Conservation (phyloP, 2,888 invertebrate species). For the Dimorphilus gyrociliatus region DNA sequence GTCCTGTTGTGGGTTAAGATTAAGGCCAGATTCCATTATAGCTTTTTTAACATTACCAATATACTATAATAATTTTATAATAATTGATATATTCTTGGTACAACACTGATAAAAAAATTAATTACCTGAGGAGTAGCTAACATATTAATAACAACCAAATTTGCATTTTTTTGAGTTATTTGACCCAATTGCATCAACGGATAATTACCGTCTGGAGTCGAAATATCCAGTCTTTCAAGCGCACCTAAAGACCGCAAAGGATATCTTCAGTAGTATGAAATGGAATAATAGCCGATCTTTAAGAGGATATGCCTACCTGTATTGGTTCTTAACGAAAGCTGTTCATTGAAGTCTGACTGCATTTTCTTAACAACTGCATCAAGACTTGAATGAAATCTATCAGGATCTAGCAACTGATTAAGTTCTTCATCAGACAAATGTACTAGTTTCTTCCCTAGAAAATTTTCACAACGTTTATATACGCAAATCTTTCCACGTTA, state of each 20-base stretch:
- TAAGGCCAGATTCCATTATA: conserved; percentile 63
- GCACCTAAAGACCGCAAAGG: conserved; percentile 49
- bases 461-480: no score
- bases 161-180: conserved; percentile 67
- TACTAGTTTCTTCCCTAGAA: no score
- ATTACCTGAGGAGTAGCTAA: conserved; percentile 57
- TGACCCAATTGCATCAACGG: conserved; percentile 73
- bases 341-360: conserved; percentile 60
- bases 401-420: conserved; percentile 52
- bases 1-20: conserved; percentile 83
- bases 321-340: conserved; percentile 61
- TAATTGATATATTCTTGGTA: neutral
- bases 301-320: no score
- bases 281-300: no score
- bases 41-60: conserved; percentile 60
- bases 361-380: conserved; percentile 51
- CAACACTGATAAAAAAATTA: no score
- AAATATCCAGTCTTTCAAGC: conserved; percentile 57
- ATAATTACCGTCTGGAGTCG: conserved; percentile 51
- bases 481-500: no score
- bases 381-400: conserved; percentile 52
- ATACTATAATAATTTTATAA: conserved; percentile 37
- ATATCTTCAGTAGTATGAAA: no score
- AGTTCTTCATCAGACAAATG: conserved; percentile 55
- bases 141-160: conserved; percentile 67